These are phyloP conservation scores for Baronia brevicornis DNA, from an alignment of 2,888 invertebrate species.

Conservation along the genomic window DNA sequence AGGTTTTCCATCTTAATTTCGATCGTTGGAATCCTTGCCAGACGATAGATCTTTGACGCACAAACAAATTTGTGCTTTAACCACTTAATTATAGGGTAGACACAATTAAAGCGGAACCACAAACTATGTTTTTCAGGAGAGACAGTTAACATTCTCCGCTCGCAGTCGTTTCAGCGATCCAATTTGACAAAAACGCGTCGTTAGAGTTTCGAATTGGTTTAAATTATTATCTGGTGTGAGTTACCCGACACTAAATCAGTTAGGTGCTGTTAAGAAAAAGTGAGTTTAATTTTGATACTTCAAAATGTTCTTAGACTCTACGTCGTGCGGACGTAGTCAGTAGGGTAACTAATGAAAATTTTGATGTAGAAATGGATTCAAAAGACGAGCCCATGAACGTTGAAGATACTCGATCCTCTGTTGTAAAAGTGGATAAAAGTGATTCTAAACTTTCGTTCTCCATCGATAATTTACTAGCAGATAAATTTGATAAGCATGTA, in stretches of 20 bases:
- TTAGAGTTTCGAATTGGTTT: slow-evolving; percentile 59
- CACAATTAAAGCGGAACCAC: slow-evolving; percentile 18
- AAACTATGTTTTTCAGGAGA: slow-evolving; percentile 56
- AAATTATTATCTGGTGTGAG: slow-evolving; percentile 44
- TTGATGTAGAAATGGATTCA: slow-evolving; percentile 16
- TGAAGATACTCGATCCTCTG: slow-evolving; percentile 27
- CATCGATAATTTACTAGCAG: slow-evolving; percentile 57
- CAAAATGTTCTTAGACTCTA: slow-evolving; percentile 26
- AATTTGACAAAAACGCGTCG: slow-evolving; percentile 71
- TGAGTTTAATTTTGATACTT: slow-evolving; percentile 20
- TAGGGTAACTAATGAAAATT: slow-evolving; percentile 5
- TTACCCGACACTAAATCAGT: slow-evolving; percentile 24
- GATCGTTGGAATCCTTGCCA: slow-evolving; percentile 44
- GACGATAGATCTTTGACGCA: slow-evolving; percentile 22
- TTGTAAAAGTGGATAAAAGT: slow-evolving; percentile 36
- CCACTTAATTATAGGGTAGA: slow-evolving; percentile 18
- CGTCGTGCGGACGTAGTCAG: slow-evolving; percentile 25
- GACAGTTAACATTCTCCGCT: slow-evolving; percentile 59
- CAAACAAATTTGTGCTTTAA: slow-evolving; percentile 33
- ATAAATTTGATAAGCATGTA: slow-evolving; percentile 40
- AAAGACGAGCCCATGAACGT: slow-evolving; percentile 33
- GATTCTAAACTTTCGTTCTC: slow-evolving; percentile 58
- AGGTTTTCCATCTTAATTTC: slow-evolving; percentile 67
- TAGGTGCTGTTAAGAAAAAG: slow-evolving; percentile 14
- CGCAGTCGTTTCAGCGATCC: slow-evolving; percentile 54